Evolutionary conservation across 2,113 vertebrate genomes (phyloP), one percentile per base, ranked within the genome.

Genomic region (Periophthalmodon schlosseri): DNA sequence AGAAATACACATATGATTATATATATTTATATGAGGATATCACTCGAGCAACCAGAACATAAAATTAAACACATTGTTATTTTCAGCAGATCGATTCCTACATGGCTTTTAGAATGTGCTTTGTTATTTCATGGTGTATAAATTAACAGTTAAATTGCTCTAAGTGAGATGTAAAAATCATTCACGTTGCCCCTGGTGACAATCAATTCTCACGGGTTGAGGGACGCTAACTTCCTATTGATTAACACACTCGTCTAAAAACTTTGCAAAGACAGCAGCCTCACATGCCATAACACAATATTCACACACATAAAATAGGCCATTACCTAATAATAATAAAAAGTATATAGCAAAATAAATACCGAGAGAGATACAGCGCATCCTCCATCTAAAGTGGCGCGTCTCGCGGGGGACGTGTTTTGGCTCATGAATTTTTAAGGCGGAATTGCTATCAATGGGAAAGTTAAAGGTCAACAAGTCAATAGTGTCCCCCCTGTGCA

Each of bases 151-250:
- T 63, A 74, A 75, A 50, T 69, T 12, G 16, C 69, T 81, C 70
- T 9, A 64, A 68, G 73, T 73, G 85, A 80, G 73, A 78, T 69
- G 66, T 74, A 49, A 77, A 65, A 87, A 73, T 75, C 39, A 79
- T 78, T 72, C 49, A 39, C 21, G 47, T 52, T 73, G 69, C 33
- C 75, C 73, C 58, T 70, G 58, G 82, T 69, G 73, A 81, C 70
- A 79, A 77, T 65, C 34, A 65, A 44, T 65, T 39, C 63, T 65
- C 34, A 39, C 34, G 18, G 34, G 66, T 68, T 75, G 20, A 21
- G 14, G 12, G 10, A 69, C 50, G 5, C 36, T 64, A 50, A 28
- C 2, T 67, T 24, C 60, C 39, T 63, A 50, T 33, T 69, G 34
- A 61, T 71, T 16, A 65, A 64, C 71, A 60, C 21, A 50, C 56